phyloP scores from a whole-genome alignment of 2,888 invertebrate genomes.

The Saturnia pavonia region DNA sequence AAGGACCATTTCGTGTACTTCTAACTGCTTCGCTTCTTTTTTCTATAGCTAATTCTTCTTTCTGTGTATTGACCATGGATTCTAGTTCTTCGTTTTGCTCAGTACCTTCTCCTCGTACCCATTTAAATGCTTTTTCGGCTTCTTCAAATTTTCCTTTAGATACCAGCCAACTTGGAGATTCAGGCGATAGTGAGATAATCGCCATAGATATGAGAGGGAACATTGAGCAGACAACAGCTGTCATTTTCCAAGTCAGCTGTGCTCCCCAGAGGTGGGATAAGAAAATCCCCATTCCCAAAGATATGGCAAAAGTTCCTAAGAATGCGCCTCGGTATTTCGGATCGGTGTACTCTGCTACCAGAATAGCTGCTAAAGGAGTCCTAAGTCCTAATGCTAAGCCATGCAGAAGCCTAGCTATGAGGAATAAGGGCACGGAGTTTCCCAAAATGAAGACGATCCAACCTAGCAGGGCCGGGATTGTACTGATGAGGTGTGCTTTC shows the following conservation, averaged over 20 bases:
- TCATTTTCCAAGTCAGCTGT: constrained; percentile 81
- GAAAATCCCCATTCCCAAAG: constrained; percentile 84
- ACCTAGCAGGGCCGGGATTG: constrained; percentile 75
- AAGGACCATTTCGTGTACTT: constrained; percentile 47
- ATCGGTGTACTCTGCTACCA: constrained; percentile 82
- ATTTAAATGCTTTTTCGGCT: constrained; percentile 82
- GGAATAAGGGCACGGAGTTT: constrained; percentile 66
- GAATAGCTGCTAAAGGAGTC: constrained; percentile 78
- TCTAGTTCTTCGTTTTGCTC: constrained; percentile 70
- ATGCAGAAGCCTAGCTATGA: constrained; percentile 67
- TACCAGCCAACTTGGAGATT: constrained; percentile 86
- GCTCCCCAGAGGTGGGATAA: constrained; percentile 84
- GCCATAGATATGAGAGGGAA: constrained; percentile 76
- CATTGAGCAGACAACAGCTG: constrained; percentile 77
- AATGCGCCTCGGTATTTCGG: constrained; percentile 84
- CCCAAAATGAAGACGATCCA: constrained; percentile 72
- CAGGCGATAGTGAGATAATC: constrained; percentile 78
- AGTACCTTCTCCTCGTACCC: constrained; percentile 80
- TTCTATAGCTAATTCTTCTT: constrained; percentile 52
- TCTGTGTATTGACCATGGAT: constrained; percentile 67
- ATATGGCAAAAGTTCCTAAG: constrained; percentile 83
- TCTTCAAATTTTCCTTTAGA: constrained; percentile 80
- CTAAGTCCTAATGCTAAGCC: constrained; percentile 80
- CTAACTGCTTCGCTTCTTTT: constrained; percentile 42
- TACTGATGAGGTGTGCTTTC: constrained; percentile 76